These are phyloP conservation scores for Atta cephalotes DNA, from an alignment of 1,140 invertebrate genomes.

Conservation along the genomic window DNA sequence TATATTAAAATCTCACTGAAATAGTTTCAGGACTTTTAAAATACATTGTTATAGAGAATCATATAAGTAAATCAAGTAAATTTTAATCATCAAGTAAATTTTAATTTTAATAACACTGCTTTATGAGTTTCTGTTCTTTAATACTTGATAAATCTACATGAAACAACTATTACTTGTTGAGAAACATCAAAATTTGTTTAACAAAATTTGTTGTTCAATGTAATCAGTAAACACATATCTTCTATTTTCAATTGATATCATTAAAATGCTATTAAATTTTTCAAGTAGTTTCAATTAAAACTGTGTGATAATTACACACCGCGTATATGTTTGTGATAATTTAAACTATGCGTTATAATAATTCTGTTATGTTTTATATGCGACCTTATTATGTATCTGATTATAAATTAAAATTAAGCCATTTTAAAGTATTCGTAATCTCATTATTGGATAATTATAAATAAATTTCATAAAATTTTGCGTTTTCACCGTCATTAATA, in stretches of 20 bases:
- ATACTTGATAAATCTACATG: too few species aligned
- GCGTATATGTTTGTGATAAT: not conserved
- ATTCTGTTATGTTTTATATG: constrained; percentile 3
- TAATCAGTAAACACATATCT: not conserved
- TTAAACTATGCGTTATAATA: not conserved
- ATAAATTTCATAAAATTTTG: constrained; percentile 4
- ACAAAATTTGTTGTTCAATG: not conserved
- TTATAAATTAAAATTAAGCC: not conserved
- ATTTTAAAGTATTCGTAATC: constrained; percentile 16
- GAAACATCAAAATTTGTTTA: too few species aligned
- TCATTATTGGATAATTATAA: not conserved
- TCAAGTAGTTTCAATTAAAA: constrained; percentile 8
- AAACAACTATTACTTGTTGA: too few species aligned
- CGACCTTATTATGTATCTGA: not conserved
- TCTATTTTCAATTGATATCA: not conserved
- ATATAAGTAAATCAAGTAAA: too few species aligned
- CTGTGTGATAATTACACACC: not conserved
- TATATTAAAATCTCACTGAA: not conserved
- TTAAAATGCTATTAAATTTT: constrained; percentile 6
- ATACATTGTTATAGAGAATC: too few species aligned
- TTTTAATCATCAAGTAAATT: too few species aligned
- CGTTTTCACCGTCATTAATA: not conserved
- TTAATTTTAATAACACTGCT: too few species aligned
- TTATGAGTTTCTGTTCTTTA: too few species aligned
- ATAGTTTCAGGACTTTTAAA: constrained; percentile 2